phyloP scores from a whole-genome alignment of 1,140 invertebrate species.

The Drosophila baimaii region DNA sequence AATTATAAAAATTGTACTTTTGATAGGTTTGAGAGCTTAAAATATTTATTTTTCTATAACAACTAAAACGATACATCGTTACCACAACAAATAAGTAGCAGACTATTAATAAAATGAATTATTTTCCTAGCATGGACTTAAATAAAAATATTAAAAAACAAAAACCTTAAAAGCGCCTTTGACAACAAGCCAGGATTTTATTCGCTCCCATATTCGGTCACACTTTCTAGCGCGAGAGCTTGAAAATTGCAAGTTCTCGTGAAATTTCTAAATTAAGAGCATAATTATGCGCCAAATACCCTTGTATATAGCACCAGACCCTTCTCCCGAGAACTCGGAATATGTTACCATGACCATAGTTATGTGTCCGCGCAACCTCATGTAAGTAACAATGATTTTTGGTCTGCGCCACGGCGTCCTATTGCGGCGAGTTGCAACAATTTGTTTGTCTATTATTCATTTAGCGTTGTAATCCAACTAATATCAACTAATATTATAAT shows the following conservation, averaged over 20 bases:
- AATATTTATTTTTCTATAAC: too few relatives aligned
- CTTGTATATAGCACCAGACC: neutral
- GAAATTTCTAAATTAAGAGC: slow-evolving; percentile 5
- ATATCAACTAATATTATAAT: neutral
- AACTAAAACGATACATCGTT: too few relatives aligned
- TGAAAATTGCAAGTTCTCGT: slow-evolving; percentile 13
- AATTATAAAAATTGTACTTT: too few relatives aligned
- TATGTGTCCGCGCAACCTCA: slow-evolving; percentile 44
- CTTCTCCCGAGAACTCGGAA: slow-evolving; percentile 11
- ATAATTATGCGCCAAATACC: slow-evolving; percentile 37
- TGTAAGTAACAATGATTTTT: slow-evolving; percentile 31
- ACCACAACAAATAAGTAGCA: too few relatives aligned
- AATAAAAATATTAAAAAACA: too few relatives aligned
- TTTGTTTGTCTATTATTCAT: neutral
- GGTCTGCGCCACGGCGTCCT: neutral
- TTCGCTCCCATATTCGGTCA: slow-evolving; percentile 2
- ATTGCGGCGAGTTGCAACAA: neutral
- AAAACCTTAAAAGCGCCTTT: too few relatives aligned
- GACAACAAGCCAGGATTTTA: neutral
- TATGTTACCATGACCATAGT: slow-evolving; percentile 22
- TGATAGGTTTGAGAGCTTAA: too few relatives aligned
- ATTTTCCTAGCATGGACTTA: too few relatives aligned
- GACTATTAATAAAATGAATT: too few relatives aligned
- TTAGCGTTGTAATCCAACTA: neutral
- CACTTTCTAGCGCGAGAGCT: slow-evolving; percentile 34